Percentiles rank a stretch among this genome's conserved stretches.
These are phyloP conservation scores for Nipponia nippon DNA, from an alignment of 2,113 vertebrate species.

Conservation along the genomic window DNA sequence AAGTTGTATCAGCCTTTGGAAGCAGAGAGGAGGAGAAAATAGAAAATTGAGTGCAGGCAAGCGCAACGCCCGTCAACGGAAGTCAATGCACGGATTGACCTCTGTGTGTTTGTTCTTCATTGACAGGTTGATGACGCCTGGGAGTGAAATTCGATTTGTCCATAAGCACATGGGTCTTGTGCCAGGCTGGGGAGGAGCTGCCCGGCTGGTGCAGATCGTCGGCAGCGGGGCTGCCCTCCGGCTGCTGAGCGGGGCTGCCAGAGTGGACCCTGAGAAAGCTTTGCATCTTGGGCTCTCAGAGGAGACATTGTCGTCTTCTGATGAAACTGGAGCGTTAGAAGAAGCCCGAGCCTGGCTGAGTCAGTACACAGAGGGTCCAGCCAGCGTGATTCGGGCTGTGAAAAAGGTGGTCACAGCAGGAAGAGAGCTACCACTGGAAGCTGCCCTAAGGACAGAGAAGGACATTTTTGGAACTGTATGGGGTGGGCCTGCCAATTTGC, in stretches of 20 bases:
- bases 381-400: conserved; percentile 78
- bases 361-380: conserved; percentile 75
- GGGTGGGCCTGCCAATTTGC: conserved; percentile 86
- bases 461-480: conserved; percentile 87
- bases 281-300: conserved; percentile 81
- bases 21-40: not conserved
- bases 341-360: conserved; percentile 82
- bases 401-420: conserved; percentile 84
- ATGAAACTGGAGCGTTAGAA: conserved; percentile 9
- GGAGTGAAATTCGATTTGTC: conserved; percentile 90
- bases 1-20: not conserved
- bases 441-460: conserved; percentile 86
- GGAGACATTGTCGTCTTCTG: conserved; percentile 59
- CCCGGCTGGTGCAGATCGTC: conserved; percentile 79
- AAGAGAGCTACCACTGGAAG: conserved; percentile 81
- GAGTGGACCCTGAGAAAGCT: conserved; percentile 74
- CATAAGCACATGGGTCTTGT: conserved; percentile 95
- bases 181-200: conserved; percentile 91
- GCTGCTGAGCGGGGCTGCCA: conserved; percentile 77
- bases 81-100: not conserved
- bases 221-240: conserved; percentile 81
- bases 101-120: not conserved
- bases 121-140: conserved; percentile 85
- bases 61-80: not conserved
- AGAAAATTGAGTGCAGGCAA: not conserved